phyloP scores from a whole-genome alignment of 2,888 invertebrate species.

The Drosophila parthenogenetica region DNA sequence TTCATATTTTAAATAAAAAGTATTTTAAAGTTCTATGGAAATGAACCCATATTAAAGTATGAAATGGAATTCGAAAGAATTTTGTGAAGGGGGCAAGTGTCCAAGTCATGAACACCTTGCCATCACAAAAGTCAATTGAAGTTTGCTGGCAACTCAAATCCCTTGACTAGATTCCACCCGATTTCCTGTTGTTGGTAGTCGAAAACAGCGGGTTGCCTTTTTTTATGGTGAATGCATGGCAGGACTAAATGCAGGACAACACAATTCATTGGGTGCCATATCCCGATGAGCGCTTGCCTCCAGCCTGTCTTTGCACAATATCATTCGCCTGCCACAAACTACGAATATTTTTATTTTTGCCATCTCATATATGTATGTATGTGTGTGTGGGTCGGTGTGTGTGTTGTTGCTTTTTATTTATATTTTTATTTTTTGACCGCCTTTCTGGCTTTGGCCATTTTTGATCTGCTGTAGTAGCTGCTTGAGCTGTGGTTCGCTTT shows the following conservation, averaged over 20 bases:
- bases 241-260: slow-evolving; percentile 78
- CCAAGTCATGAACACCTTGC: slow-evolving; percentile 37
- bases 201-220: slow-evolving; percentile 51
- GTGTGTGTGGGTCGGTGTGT: slow-evolving; percentile 8
- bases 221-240: slow-evolving; percentile 31
- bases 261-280: slow-evolving; percentile 78
- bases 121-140: slow-evolving; percentile 49
- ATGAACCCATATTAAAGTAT: not conserved
- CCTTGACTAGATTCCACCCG: slow-evolving; percentile 5
- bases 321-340: slow-evolving; percentile 22
- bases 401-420: slow-evolving; percentile 11
- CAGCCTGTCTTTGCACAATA: slow-evolving; percentile 41
- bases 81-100: slow-evolving; percentile 37
- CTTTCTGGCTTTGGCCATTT: slow-evolving; percentile 74
- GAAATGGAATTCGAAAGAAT: slow-evolving; percentile 34
- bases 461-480: slow-evolving; percentile 75
- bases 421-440: slow-evolving; percentile 55
- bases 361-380: slow-evolving; percentile 17
- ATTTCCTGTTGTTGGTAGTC: slow-evolving; percentile 18
- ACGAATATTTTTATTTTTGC: slow-evolving; percentile 60
- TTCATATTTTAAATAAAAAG: no score
- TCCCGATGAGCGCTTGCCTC: slow-evolving; percentile 64
- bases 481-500: slow-evolving; percentile 79
- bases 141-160: slow-evolving; percentile 2
- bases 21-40: no score